Evolutionary conservation across 2,888 invertebrate genomes (phyloP), one percentile per base, ranked within the genome.

Genomic region (Anthophora plumipes): DNA sequence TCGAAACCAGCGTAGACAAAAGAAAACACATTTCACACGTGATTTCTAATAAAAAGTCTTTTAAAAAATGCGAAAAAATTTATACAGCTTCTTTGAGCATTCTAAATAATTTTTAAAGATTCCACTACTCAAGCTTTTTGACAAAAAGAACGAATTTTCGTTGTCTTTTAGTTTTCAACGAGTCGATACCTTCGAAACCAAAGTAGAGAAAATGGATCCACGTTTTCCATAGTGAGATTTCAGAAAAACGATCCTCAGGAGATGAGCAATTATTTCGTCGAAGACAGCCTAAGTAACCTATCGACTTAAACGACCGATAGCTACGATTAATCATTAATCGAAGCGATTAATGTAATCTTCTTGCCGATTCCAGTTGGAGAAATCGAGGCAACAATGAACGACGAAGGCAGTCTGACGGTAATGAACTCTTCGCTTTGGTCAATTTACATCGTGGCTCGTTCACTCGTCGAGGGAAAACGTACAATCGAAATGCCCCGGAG

Each of bases 401-500:
- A 31, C 31, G 31, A 4, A n/a, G 41, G 64, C 17, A 2, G 11
- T 39, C n/a, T 12, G 55, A 72, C 63, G 22, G 55, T 79, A 75
- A 80, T 43, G 52, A 72, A 72, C 25, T 39, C 48, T 70, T 69
- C 61, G 48, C 68, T 66, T 69, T 72, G 59, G 60, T 46, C 39
- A 72, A 78, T 82, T 85, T 84, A 75, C 63, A 76, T 70, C 76
- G 22, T 20, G 31, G 1, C 12, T 43, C 52, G 61, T 67, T 46
- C 67, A 68, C 68, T 73, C 55, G 39, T 55, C n/a, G 68, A 61
- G 48, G 72, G 75, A 85, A 85, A 83, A 83, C 77, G 77, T 72
- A 66, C 83, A 74, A 74, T 80, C 67, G 77, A 64, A 77, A 77
- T 69, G 57, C 80, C 77, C 81, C 31, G 54, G 73, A 75, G 81